Evolutionary conservation across 2,113 vertebrate species (phyloP).

Genomic region (Sarotherodon lohbergeri): DNA sequence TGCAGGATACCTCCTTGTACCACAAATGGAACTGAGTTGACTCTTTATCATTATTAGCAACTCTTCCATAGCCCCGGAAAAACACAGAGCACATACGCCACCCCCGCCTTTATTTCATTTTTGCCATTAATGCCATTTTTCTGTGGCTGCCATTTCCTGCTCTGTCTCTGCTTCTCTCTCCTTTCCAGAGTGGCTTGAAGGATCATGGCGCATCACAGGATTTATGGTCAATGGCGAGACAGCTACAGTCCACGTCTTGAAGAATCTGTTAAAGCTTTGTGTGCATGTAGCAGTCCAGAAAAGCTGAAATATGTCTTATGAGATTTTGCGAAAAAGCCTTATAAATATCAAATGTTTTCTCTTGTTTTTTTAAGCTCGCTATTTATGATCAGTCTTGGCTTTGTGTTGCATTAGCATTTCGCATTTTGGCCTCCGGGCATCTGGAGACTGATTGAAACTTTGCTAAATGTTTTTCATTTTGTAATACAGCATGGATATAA

Average conservation of each 20-base stretch:
- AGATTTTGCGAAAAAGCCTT: not conserved
- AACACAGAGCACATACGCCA: slow-evolving; percentile 12
- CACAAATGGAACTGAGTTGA: slow-evolving; percentile 40
- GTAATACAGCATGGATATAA: not conserved
- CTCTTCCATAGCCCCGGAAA: slow-evolving; percentile 13
- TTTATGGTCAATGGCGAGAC: slow-evolving; percentile 39
- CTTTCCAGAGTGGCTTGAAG: not conserved
- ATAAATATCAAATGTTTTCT: slow-evolving; percentile 11
- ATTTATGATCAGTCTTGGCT: slow-evolving; percentile 6
- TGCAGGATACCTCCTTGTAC: slow-evolving; percentile 28
- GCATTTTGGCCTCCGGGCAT: not conserved
- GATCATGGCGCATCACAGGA: slow-evolving; percentile 17
- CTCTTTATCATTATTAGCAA: slow-evolving; percentile 62
- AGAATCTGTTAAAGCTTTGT: slow-evolving; percentile 12
- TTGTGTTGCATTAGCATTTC: slow-evolving; percentile 6
- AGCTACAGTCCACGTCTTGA: not conserved
- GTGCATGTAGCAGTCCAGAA: not conserved
- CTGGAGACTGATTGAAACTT: not conserved
- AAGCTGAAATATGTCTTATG: not conserved
- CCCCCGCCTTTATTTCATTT: slow-evolving; percentile 28
- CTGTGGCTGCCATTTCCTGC: not conserved
- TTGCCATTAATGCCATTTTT: slow-evolving; percentile 46
- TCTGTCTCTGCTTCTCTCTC: not conserved
- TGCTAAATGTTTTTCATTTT: slow-evolving; percentile 19
- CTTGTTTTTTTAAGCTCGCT: not conserved